A percentile compares a stretch with the other conserved stretches of the same genome.
phyloP scores from a whole-genome alignment of 2,888 invertebrate genomes.

The Rhaphigaster nebulosa region DNA sequence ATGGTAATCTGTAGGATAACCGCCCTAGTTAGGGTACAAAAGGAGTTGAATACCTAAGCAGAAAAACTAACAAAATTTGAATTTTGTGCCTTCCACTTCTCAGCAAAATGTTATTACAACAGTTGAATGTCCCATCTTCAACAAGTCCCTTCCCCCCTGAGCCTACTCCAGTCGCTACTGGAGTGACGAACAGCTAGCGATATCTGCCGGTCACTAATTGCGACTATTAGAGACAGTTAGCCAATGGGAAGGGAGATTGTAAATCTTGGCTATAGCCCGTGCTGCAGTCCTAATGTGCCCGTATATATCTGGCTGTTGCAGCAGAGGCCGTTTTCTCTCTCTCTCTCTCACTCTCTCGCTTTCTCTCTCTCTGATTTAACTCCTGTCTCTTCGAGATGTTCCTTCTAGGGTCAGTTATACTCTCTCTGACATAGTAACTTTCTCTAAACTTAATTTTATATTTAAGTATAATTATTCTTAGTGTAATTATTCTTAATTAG shows the following conservation, averaged over 20 bases:
- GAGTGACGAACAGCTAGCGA: background rate
- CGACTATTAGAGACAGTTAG: background rate
- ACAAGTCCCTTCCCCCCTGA: background rate
- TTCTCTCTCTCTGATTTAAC: background rate
- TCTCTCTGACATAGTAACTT: background rate
- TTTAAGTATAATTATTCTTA: background rate
- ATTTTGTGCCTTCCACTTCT: no score
- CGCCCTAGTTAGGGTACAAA: no score
- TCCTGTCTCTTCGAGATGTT: background rate
- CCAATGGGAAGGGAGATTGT: background rate
- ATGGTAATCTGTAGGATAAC: no score
- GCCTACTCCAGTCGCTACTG: background rate
- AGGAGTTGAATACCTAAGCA: no score
- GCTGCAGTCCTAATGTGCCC: background rate
- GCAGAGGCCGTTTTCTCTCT: background rate
- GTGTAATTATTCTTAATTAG: no score
- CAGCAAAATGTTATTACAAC: no score
- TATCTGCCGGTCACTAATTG: conserved; percentile 37
- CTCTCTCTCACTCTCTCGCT: no score
- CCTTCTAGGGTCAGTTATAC: background rate
- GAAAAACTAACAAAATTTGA: no score
- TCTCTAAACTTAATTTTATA: background rate
- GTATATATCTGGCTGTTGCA: background rate
- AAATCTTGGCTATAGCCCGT: background rate
- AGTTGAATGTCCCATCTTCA: no score